These are phyloP conservation scores for Crossaster papposus DNA, from an alignment of 53 echinoderm and acorn worm genomes.

Conservation along the genomic window DNA sequence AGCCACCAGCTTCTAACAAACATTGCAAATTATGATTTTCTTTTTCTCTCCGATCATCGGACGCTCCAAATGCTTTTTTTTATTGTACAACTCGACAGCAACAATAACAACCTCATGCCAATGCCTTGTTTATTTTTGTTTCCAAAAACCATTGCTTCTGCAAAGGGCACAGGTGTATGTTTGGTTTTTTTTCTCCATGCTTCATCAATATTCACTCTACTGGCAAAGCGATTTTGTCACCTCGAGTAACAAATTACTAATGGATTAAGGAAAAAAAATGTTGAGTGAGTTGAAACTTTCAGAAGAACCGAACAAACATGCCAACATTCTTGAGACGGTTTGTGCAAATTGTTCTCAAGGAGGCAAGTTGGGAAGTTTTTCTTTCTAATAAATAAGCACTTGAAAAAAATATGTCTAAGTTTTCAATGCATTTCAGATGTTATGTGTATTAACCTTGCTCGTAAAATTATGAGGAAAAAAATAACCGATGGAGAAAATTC, in stretches of 20 bases:
- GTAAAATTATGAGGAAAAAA: too few relatives aligned
- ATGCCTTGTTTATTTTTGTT: conserved; percentile 47
- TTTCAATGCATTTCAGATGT: too few relatives aligned
- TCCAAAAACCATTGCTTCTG: conserved; percentile 38
- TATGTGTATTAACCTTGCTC: too few relatives aligned
- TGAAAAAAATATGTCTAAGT: too few relatives aligned
- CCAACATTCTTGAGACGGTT: neutral
- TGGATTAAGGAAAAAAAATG: neutral
- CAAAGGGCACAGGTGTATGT: conserved; percentile 25
- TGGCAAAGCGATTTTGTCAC: conserved; percentile 28
- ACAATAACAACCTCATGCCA: conserved; percentile 54
- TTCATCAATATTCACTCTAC: neutral
- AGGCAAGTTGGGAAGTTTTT: neutral
- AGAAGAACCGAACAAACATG: neutral
- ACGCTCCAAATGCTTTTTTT: conserved; percentile 27
- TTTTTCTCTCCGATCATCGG: neutral
- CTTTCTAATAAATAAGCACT: neutral
- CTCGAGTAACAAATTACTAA: conserved; percentile 10
- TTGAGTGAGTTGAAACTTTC: neutral
- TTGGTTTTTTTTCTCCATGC: neutral
- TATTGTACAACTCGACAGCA: conserved; percentile 1
- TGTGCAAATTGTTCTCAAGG: neutral
- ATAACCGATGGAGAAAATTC: too few relatives aligned
- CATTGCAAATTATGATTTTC: neutral
- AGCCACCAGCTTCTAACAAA: conserved; percentile 34